Conservation (phyloP, 30 jellyfish, hydroid and myxozoan species). For the Hydra vulgaris region DNA sequence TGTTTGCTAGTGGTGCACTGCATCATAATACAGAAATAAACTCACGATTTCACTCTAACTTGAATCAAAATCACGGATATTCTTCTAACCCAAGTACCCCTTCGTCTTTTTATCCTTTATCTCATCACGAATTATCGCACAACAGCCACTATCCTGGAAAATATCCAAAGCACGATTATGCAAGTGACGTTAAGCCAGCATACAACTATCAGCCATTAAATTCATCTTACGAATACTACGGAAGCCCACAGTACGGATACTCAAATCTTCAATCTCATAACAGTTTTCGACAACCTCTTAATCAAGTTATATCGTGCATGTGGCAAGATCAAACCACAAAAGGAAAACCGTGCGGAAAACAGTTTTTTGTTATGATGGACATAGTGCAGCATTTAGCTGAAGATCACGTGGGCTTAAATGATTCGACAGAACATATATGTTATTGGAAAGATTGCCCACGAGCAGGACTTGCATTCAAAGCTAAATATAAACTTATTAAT, state of each 20-base stretch:
- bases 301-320: conserved; percentile 91
- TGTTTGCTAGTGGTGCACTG: conserved; percentile 75
- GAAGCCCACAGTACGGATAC: conserved; percentile 40
- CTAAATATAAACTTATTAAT: conserved; percentile 84
- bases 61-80: conserved; percentile 69
- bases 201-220: conserved; percentile 33
- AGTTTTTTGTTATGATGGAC: conserved; percentile 98
- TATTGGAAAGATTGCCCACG: conserved; percentile 98
- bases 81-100: conserved; percentile 43
- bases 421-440: conserved; percentile 90
- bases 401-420: conserved; percentile 96
- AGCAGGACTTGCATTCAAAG: conserved; percentile 93
- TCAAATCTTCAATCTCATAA: conserved; percentile 86
- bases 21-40: conserved; percentile 48
- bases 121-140: conserved; percentile 71
- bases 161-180: conserved; percentile 36
- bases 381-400: conserved; percentile 97
- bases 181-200: conserved; percentile 43
- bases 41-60: conserved; percentile 33
- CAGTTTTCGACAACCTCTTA: conserved; percentile 92
- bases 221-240: conserved; percentile 75
- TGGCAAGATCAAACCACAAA: conserved; percentile 97
- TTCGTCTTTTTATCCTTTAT: conserved; percentile 48
- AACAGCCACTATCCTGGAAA: conserved; percentile 7
- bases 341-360: conserved; percentile 98